Evolutionary conservation across 2,888 invertebrate genomes (phyloP).

Genomic region (Campoletis raptor): DNA sequence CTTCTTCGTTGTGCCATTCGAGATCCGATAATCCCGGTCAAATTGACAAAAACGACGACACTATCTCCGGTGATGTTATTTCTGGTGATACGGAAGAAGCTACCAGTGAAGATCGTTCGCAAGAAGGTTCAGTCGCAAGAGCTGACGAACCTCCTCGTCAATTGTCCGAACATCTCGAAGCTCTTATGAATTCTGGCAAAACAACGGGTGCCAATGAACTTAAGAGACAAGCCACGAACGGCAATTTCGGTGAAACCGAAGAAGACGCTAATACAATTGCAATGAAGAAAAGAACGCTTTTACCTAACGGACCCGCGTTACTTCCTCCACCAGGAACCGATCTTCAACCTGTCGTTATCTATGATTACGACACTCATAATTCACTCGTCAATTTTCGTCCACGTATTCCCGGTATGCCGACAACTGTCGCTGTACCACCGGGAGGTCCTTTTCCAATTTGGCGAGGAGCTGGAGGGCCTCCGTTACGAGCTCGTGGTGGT

Average conservation of each 20-base stretch:
- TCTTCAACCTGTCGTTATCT: conserved; percentile 72
- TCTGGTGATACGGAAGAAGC: conserved; percentile 56
- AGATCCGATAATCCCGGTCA: conserved; percentile 5
- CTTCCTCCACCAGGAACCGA: conserved; percentile 70
- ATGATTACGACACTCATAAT: conserved; percentile 76
- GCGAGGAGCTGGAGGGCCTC: conserved; percentile 80
- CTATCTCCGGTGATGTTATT: conserved; percentile 1
- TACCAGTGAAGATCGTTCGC: conserved; percentile 61
- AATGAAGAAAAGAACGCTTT: conserved; percentile 72
- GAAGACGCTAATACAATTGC: conserved; percentile 63
- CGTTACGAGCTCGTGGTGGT: conserved; percentile 83
- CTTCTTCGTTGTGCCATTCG: conserved; percentile 9
- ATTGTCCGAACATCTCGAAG: conserved; percentile 78
- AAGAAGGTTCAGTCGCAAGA: conserved; percentile 59
- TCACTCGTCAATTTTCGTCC: conserved; percentile 58
- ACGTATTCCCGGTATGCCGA: conserved; percentile 39
- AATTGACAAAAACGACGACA: conserved; percentile 7
- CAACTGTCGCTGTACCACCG: conserved; percentile 69
- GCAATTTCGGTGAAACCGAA: conserved; percentile 72
- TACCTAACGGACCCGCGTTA: conserved; percentile 76
- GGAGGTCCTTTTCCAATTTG: conserved; percentile 80
- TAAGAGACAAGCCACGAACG: conserved; percentile 76
- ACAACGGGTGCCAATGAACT: conserved; percentile 71
- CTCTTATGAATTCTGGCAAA: conserved; percentile 75
- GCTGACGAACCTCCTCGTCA: conserved; percentile 76